phyloP scores from a whole-genome alignment of 2,113 vertebrate species.

The Pteruthius melanotis region DNA sequence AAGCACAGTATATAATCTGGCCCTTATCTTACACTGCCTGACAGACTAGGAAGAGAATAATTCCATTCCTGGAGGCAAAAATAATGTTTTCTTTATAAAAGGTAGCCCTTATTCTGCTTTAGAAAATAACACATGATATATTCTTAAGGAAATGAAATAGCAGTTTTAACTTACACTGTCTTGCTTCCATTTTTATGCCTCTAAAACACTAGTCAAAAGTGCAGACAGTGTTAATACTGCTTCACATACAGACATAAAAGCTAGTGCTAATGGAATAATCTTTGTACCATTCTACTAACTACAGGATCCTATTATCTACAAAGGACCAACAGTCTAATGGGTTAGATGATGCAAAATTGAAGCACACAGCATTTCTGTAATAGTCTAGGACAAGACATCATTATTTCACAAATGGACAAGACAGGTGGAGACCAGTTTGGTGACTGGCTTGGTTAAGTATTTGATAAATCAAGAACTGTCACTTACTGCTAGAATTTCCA shows the following conservation, averaged over 20 bases:
- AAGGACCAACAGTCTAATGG: slow-evolving; percentile 24
- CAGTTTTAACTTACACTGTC: slow-evolving; percentile 22
- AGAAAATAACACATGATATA: neutral
- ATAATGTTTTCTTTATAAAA: slow-evolving; percentile 8
- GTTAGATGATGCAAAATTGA: slow-evolving; percentile 59
- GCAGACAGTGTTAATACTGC: slow-evolving; percentile 23
- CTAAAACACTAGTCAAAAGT: neutral
- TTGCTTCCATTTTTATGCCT: slow-evolving; percentile 5
- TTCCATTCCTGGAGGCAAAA: slow-evolving; percentile 4
- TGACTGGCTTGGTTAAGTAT: slow-evolving; percentile 74
- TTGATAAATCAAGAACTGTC: slow-evolving; percentile 88
- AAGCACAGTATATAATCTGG: neutral
- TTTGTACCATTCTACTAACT: neutral
- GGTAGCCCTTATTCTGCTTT: neutral
- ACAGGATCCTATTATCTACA: slow-evolving; percentile 38
- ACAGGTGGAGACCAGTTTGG: slow-evolving; percentile 72
- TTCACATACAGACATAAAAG: slow-evolving; percentile 47
- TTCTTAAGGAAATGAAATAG: slow-evolving; percentile 22
- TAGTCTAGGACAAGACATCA: slow-evolving; percentile 52
- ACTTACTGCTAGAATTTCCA: slow-evolving; percentile 99
- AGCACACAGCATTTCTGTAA: slow-evolving; percentile 56
- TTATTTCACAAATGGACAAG: slow-evolving; percentile 66
- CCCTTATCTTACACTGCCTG: neutral
- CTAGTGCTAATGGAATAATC: slow-evolving; percentile 17
- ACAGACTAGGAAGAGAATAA: neutral